A percentile compares a stretch with the other conserved stretches of the same genome.
These are phyloP conservation scores for Podarcis muralis DNA, from an alignment of 2,113 vertebrate genomes.

Conservation along the genomic window DNA sequence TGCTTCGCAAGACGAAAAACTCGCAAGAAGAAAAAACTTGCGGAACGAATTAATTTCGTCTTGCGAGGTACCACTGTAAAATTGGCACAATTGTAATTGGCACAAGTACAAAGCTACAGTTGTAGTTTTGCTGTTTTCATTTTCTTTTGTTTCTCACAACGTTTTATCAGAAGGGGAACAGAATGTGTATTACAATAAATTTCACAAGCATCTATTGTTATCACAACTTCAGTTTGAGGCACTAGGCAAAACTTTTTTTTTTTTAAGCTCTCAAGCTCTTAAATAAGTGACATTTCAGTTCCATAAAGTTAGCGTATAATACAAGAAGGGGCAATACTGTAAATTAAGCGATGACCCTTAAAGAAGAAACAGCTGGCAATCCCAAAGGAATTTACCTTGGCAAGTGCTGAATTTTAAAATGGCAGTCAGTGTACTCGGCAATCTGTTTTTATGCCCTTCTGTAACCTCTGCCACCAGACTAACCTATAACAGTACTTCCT, in stretches of 20 bases:
- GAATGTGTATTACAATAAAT: background rate
- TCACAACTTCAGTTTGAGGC: background rate
- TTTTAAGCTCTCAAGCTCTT: background rate
- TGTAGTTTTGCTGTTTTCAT: too few species aligned
- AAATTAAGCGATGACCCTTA: background rate
- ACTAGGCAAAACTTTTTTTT: background rate
- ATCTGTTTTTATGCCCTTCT: rapidly evolving
- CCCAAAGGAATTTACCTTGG: conserved; percentile 1
- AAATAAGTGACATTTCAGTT: background rate
- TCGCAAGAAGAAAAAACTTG: too few species aligned
- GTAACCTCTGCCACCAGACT: background rate
- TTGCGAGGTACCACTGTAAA: too few species aligned
- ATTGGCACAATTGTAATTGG: background rate
- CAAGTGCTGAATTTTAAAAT: background rate
- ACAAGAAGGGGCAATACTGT: background rate
- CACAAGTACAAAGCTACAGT: background rate
- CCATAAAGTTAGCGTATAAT: background rate
- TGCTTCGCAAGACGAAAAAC: too few species aligned
- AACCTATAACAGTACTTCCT: background rate
- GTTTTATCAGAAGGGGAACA: background rate
- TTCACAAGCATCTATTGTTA: background rate
- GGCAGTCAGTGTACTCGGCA: background rate
- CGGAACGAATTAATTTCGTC: too few species aligned
- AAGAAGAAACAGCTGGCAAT: background rate
- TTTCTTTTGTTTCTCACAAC: background rate